Evolutionary conservation across 1,140 invertebrate species (phyloP), one percentile per base, ranked within the genome.

Genomic region (Formica exsecta): DNA sequence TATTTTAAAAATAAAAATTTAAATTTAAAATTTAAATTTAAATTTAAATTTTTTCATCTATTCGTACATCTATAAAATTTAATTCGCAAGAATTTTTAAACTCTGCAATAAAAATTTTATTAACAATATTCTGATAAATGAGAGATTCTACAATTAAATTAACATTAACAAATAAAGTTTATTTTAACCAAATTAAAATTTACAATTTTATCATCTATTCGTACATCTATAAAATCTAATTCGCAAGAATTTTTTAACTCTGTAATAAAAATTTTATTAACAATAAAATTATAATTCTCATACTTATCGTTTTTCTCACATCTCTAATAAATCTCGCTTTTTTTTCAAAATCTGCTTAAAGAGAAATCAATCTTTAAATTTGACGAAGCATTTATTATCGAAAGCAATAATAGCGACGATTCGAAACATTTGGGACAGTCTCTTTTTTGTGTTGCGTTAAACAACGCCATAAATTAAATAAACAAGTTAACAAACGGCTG

Each of bases 211-310:
- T 8, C 22, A 8, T 76, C 7, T 62, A 38, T 44, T 76, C 19
- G 8, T 19, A 22, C 25, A 41, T 2, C 38, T 29, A 51, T 51
- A 19, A 75, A n/a, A 16, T 76, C 41, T 41, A 62, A 76, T 62
- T 76, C 41, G 22, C 57, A 9, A 41, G 16, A 62, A 62, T n/a
- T 62, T 76, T 64, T 41, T 8, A 32, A 11, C 22, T 76, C 57
- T n/a, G 22, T n/a, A 74, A 76, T 64, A 44, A 29, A 62, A 64
- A 61, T 61, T 61, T 61, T 74, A 36, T 73, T 74, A 74, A 74
- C 29, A 36, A 74, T 64, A 76, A 64, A 64, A 76, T 76, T 64
- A 64, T 44, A 76, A 76, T 13, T 61, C 59, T 61, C 11, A n/a
- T 61, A 7, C 25, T 54, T 51, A 48, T 48, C 25, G 25, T 1